These are phyloP conservation scores for Peromyscus aztecus DNA, from an alignment of 2,797 vertebrate species.

Conservation along the genomic window DNA sequence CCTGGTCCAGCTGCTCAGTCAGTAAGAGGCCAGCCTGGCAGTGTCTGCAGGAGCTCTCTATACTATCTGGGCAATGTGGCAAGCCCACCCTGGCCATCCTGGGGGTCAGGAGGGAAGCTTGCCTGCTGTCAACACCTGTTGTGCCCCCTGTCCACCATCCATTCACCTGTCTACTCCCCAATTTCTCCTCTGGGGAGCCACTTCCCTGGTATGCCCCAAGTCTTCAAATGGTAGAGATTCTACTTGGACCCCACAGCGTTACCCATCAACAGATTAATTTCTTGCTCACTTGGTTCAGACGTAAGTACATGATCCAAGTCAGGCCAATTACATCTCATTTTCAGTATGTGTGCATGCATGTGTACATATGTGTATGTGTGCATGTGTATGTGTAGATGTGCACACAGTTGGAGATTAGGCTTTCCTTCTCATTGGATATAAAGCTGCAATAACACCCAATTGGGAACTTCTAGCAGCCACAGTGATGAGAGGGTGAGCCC, in stretches of 20 bases:
- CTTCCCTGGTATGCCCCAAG: neutral
- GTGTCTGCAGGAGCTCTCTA: neutral
- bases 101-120: neutral
- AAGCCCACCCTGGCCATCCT: neutral
- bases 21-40: neutral
- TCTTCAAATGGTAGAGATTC: neutral
- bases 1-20: neutral
- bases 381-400: accelerated
- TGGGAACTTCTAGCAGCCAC: neutral
- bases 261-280: neutral
- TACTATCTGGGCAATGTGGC: neutral
- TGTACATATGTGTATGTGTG: neutral
- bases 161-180: neutral
- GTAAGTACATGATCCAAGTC: neutral
- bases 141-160: neutral
- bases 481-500: neutral
- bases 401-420: neutral
- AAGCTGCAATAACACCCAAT: neutral
- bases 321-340: neutral
- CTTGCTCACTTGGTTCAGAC: neutral
- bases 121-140: too few relatives aligned
- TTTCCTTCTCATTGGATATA: neutral
- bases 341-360: neutral
- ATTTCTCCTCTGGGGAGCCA: neutral
- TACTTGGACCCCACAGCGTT: neutral